A percentile compares a stretch with the other conserved stretches of the same genome.
phyloP scores from a whole-genome alignment of 2,113 vertebrate species.

The Callopanchax toddi region DNA sequence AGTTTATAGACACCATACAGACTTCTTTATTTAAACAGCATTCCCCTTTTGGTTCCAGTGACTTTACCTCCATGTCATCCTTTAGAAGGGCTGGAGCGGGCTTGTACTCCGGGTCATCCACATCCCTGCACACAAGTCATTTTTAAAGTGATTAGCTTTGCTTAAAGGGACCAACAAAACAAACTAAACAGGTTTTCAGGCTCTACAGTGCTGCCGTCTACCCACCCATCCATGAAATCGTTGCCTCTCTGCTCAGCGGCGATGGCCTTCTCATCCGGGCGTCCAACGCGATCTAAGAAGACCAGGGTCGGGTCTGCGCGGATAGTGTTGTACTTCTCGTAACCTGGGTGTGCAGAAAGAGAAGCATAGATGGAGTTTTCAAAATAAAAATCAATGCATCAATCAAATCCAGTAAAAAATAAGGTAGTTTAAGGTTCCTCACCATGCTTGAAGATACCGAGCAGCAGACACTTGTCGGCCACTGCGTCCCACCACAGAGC shows the following conservation, averaged over 20 bases:
- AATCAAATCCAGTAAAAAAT: too few relatives aligned
- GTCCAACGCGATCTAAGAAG: conserved; percentile 94
- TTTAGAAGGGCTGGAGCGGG: conserved; percentile 95
- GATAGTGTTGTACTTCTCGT: conserved; percentile 99
- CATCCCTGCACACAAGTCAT: conserved; percentile 82
- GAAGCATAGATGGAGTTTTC: too few relatives aligned
- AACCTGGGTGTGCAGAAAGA: conserved; percentile 79
- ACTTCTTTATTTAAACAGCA: too few relatives aligned
- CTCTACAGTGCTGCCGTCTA: neutral
- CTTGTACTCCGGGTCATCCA: conserved; percentile 98
- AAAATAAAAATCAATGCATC: too few relatives aligned
- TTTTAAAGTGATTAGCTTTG: neutral
- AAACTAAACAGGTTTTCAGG: neutral
- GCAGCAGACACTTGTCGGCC: conserved; percentile 93
- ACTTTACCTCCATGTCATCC: conserved; percentile 93
- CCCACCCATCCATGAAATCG: conserved; percentile 96
- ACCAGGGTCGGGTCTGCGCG: conserved; percentile 92
- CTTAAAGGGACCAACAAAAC: neutral
- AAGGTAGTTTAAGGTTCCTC: too few relatives aligned
- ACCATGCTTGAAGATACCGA: conserved; percentile 98
- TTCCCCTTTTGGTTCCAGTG: neutral
- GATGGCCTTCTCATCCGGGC: conserved; percentile 97
- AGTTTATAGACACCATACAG: too few relatives aligned
- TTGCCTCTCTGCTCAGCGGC: conserved; percentile 96
- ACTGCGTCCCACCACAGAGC: conserved; percentile 94